Base-by-base conservation (phyloP, 1,140 invertebrate genomes). In the Eumaeus atala region DNA sequence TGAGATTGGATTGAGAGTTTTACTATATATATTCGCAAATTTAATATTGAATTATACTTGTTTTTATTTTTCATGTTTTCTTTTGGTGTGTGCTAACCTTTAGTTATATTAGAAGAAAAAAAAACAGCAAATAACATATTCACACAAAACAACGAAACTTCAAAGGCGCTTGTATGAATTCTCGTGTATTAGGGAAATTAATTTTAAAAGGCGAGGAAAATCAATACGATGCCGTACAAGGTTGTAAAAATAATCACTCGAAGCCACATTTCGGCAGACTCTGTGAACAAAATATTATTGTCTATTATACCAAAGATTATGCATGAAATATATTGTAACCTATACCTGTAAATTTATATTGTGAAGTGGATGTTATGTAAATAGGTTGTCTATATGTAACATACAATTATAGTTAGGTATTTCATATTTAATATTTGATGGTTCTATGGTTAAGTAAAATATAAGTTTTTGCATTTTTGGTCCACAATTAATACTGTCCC, bases 261-360 rank as follows among this genome's bases (percentile, higher is more conserved):
- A 71, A 77, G 62, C 58, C 67, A 68, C 48, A 60, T 42, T 57
- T 65, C 59, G 48, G 56, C 44, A 52, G 34, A 62, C 61, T 66
- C 65, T 69, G 58, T 67, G 76, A 70, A 64, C 57, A 67, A 65
- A 52, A 72, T 62, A 74, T 77, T 71, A 66, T 69, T 72, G 80
- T 84, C 77, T 84, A 82, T 82, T 84, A 75, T 70, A 82, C 64
- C 75, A 75, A 68, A 79, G 60, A 74, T 78, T 78, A 78, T 74
- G 66, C 53, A 72, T 74, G 74, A 67, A 61, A 62, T 57, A 28
- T 28, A 28, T 28, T 28, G 6, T 28, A 28, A 28, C 21, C 21
- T 28, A 28, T 6, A 3, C 21, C 21, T 49, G 9, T 50, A 50
- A 66, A 67, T 64, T 53, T 40, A 54, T 53, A 58, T 66, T 65